phyloP scores from a whole-genome alignment of 2,797 vertebrate genomes.

The Ciconia nigra region DNA sequence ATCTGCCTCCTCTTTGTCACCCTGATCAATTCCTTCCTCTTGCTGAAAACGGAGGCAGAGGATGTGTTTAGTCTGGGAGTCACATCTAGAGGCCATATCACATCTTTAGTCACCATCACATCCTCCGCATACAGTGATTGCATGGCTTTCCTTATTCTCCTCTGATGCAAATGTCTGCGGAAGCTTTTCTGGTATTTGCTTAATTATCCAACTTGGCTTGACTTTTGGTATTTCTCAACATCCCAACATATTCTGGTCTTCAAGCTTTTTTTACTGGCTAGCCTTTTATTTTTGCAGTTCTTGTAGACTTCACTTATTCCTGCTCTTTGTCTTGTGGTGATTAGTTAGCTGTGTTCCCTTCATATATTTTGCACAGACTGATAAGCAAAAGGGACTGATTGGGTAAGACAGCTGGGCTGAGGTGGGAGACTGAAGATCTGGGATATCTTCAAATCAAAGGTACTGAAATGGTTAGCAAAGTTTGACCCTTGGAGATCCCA shows the following conservation, averaged over 20 bases:
- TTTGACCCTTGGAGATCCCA: background rate
- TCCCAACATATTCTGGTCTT: background rate
- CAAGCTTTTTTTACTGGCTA: background rate
- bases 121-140: background rate
- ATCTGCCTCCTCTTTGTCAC: background rate
- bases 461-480: background rate
- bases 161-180: background rate
- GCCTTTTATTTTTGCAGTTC: background rate
- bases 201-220: background rate
- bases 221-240: background rate
- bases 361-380: background rate
- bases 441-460: background rate
- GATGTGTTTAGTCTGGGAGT: background rate
- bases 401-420: background rate
- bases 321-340: background rate
- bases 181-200: background rate
- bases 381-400: background rate
- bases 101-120: background rate
- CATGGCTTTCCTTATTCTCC: background rate
- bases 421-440: background rate
- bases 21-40: background rate
- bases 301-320: background rate
- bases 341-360: background rate
- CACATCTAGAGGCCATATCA: background rate
- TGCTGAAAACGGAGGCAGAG: background rate